A percentile compares a stretch with the other conserved stretches of the same genome.
Conservation (phyloP, 2,113 vertebrate genomes). For the Tauraco erythrolophus region DNA sequence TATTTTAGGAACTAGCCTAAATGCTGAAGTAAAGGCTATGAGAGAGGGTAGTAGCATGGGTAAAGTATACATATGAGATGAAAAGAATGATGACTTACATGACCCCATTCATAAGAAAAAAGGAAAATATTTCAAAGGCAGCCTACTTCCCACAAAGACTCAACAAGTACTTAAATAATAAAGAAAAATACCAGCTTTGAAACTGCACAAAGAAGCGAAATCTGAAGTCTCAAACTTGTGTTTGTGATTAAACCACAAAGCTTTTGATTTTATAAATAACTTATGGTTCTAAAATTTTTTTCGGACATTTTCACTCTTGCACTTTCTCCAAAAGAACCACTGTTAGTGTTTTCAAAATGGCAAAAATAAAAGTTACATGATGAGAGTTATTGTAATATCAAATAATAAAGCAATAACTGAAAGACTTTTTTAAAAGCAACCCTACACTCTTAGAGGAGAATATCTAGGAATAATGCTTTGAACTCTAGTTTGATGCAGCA, state of each 20-base stretch:
- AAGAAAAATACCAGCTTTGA: neutral
- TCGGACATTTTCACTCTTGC: neutral
- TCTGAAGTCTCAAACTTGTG: neutral
- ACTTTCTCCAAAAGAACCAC: neutral
- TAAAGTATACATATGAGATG: neutral
- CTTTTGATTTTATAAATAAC: neutral
- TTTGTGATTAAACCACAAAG: neutral
- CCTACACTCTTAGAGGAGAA: neutral
- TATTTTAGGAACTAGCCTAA: neutral
- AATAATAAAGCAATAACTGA: neutral
- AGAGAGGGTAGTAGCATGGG: neutral
- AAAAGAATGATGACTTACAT: neutral
- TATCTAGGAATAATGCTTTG: neutral
- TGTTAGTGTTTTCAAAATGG: neutral
- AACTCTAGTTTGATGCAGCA: neutral
- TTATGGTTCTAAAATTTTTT: fast-evolving
- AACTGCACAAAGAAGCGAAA: neutral
- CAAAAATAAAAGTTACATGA: neutral
- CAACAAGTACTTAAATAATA: neutral
- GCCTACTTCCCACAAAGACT: neutral
- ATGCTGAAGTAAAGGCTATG: neutral
- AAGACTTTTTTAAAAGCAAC: neutral
- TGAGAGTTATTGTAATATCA: neutral
- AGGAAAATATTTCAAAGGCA: neutral
- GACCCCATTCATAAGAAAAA: neutral